phyloP scores from a whole-genome alignment of 2,113 vertebrate genomes.

The Rhagologus leucostigma region DNA sequence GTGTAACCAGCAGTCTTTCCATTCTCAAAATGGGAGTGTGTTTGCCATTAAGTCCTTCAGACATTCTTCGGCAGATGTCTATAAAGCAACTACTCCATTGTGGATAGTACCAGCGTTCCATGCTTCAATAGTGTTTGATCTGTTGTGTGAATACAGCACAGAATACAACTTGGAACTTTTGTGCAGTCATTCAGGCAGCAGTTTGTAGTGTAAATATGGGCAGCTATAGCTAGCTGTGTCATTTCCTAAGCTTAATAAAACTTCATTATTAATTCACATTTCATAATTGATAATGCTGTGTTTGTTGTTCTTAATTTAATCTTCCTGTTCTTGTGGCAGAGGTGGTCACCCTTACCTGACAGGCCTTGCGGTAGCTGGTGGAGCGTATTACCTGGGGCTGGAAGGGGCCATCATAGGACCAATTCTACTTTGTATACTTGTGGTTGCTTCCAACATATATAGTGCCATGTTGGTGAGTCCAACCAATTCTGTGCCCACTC shows the following conservation, averaged over 20 bases:
- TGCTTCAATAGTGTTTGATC: not conserved
- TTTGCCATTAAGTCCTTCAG: not conserved
- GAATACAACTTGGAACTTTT: not conserved
- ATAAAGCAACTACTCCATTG: not conserved
- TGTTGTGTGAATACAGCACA: fast-evolving
- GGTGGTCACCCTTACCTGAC: constrained; percentile 97
- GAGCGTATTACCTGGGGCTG: constrained; percentile 93
- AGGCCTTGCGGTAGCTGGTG: constrained; percentile 92
- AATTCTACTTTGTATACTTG: constrained; percentile 95
- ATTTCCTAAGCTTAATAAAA: not conserved
- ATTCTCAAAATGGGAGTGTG: not conserved
- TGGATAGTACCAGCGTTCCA: not conserved
- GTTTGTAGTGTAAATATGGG: not conserved
- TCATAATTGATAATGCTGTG: not conserved
- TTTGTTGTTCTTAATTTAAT: not conserved
- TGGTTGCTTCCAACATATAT: constrained; percentile 97
- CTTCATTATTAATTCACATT: not conserved
- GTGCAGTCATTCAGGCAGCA: not conserved
- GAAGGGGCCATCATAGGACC: constrained; percentile 98
- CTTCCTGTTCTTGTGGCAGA: constrained; percentile 57
- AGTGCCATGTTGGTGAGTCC: constrained; percentile 97
- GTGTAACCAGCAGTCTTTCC: not conserved
- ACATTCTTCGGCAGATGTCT: not conserved
- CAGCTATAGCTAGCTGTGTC: not conserved
- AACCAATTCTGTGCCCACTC: constrained; percentile 83